These are phyloP conservation scores for Neodiprion pinetum DNA, from an alignment of 1,140 invertebrate genomes.

Conservation along the genomic window DNA sequence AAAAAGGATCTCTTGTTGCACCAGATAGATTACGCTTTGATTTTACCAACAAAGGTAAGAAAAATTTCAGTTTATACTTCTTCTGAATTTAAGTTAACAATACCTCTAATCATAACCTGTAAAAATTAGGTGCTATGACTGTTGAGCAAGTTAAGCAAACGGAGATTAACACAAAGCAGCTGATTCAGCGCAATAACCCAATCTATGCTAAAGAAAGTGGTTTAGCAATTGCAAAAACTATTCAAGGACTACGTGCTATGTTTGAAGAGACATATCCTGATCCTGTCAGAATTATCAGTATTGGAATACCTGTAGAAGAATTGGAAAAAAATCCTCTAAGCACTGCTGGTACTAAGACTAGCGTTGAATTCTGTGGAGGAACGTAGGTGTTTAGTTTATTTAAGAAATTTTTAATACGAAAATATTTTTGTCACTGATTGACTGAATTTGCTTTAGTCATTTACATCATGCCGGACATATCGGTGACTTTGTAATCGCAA, in stretches of 20 bases:
- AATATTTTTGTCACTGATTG: conserved; percentile 23
- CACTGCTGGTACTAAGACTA: conserved; percentile 80
- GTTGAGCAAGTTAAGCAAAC: conserved; percentile 84
- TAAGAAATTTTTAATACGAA: background rate
- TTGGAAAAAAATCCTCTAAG: conserved; percentile 86
- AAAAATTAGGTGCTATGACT: conserved; percentile 75
- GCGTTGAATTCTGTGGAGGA: conserved; percentile 99
- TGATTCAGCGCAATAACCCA: conserved; percentile 80
- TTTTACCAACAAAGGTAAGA: conserved; percentile 87
- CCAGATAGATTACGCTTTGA: conserved; percentile 96
- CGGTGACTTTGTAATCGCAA: conserved; percentile 93
- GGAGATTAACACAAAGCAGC: conserved; percentile 80
- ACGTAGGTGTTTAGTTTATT: conserved; percentile 69
- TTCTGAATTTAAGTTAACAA: conserved; percentile 16
- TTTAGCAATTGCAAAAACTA: conserved; percentile 86
- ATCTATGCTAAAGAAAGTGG: conserved; percentile 93
- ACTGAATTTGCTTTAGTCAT: conserved; percentile 68
- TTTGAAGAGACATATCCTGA: conserved; percentile 99
- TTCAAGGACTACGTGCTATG: conserved; percentile 95
- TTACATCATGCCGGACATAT: conserved; percentile 88
- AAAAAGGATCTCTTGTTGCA: conserved; percentile 97
- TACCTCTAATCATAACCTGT: conserved; percentile 14
- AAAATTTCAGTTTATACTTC: conserved; percentile 30
- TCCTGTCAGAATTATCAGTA: conserved; percentile 95
- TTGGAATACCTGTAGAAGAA: conserved; percentile 92